A percentile compares a stretch with the other conserved stretches of the same genome.
Evolutionary conservation across 2,888 invertebrate genomes (phyloP).

Genomic region (Cancer borealis): DNA sequence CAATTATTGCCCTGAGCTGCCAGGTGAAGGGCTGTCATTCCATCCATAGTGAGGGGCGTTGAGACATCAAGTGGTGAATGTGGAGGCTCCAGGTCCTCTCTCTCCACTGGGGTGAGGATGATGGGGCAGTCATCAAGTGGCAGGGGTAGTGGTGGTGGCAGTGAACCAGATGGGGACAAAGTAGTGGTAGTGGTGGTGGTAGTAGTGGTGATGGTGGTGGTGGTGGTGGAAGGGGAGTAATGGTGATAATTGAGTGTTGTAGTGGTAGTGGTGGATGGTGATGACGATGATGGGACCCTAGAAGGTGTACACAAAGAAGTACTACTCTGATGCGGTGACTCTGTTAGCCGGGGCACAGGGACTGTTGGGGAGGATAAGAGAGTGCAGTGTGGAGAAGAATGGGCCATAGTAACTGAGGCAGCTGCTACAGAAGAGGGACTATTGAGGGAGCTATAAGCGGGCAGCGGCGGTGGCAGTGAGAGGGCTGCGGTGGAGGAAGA

Average conservation of each 20-base stretch:
- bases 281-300: background rate
- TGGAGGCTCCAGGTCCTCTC: conserved; percentile 72
- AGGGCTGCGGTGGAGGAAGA: conserved; percentile 39
- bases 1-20: conserved; percentile 76
- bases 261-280: conserved; percentile 38
- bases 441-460: conserved; percentile 56
- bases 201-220: conserved; percentile 57
- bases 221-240: conserved; percentile 20
- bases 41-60: conserved; percentile 75
- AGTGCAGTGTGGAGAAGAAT: background rate
- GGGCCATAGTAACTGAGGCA: conserved; percentile 44
- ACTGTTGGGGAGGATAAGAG: background rate
- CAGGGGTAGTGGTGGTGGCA: conserved; percentile 66
- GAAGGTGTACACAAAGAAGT: background rate
- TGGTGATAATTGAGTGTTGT: conserved; percentile 28
- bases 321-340: background rate
- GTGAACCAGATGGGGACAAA: conserved; percentile 60
- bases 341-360: background rate
- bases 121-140: conserved; percentile 69
- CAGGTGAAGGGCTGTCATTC: conserved; percentile 76
- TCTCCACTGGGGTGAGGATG: conserved; percentile 66
- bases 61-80: conserved; percentile 76
- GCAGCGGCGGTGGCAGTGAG: conserved; percentile 47
- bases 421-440: conserved; percentile 56
- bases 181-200: conserved; percentile 35